Conservation (phyloP, 2,888 invertebrate species). For the Hesperia comma region DNA sequence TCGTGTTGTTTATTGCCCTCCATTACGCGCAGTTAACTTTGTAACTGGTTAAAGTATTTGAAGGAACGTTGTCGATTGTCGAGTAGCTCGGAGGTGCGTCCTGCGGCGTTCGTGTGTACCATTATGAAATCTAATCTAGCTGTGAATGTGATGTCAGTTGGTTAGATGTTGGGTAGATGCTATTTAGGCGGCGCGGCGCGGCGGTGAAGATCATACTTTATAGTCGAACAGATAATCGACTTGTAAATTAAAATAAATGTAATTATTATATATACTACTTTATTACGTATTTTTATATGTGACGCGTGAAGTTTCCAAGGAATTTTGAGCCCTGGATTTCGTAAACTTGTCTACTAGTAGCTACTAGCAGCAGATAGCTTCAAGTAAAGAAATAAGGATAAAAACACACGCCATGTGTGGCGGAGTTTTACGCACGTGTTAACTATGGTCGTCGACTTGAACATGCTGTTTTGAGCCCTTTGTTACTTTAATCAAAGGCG, state of each 20-base stretch:
- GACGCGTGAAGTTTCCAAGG: too few relatives aligned
- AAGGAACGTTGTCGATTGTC: neutral
- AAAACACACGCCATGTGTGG: slow-evolving; percentile 22
- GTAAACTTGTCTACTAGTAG: too few relatives aligned
- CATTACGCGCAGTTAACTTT: slow-evolving; percentile 24
- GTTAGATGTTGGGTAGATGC: too few relatives aligned
- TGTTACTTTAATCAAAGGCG: neutral
- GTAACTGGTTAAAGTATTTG: slow-evolving; percentile 2
- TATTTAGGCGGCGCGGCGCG: too few relatives aligned
- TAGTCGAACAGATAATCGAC: too few relatives aligned
- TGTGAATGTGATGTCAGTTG: too few relatives aligned
- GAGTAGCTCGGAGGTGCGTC: neutral
- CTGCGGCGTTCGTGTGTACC: neutral
- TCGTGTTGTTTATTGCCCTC: slow-evolving; percentile 31
- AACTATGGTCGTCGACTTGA: neutral
- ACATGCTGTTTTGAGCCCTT: slow-evolving; percentile 10
- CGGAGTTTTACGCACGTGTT: slow-evolving; percentile 9
- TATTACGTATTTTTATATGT: too few relatives aligned
- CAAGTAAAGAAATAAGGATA: slow-evolving; percentile 24
- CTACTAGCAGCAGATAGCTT: neutral
- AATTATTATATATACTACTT: too few relatives aligned
- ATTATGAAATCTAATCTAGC: too few relatives aligned
- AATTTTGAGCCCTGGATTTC: too few relatives aligned
- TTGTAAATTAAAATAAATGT: too few relatives aligned
- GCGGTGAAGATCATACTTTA: too few relatives aligned